Base-by-base conservation (phyloP, 2,113 vertebrate species). In the Rhynchomys soricoides region DNA sequence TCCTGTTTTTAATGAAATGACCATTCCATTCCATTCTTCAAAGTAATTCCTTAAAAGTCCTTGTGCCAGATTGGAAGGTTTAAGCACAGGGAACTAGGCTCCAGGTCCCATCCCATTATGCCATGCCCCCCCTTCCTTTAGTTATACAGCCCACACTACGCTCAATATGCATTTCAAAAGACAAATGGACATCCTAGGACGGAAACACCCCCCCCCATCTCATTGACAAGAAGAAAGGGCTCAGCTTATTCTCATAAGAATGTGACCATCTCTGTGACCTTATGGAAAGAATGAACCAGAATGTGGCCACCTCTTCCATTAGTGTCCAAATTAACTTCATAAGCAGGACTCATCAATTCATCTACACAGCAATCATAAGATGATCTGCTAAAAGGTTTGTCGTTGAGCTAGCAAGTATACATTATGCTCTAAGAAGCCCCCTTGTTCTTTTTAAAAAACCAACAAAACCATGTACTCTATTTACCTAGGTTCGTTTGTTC, bases 41-140 rank as follows among this genome's bases (percentile, higher is more conserved):
- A 90, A 94, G 59, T 40, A 96, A 91, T 93, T 75, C 95, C 85
- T 90, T 71, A 81, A 88, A 97, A 94, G 59, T 52, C 50, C 83
- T 55, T 64, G 34, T 62, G 68, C 78, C 66, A 90, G 74, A 90
- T 55, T 52, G 45, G 82, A 95, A 91, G 83, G 91, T 40, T 48
- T 64, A 64, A 82, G 55, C 66, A 62, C 8, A 88, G 87, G 34
- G n/a, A 93, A 79, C 29, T 34, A 81, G 81, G 74, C 83, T 43
- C 50, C 45, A 82, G 78, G 74, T 10, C 50, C 68, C 78, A 96
- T 31, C 34, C 83, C 88, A 64, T 91, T 10, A 92, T 5, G 48
- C 40, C n/a, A 4, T 74, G 64, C n/a, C 71, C 17, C 19, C n/a
- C n/a, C 5, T 1, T 3, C 16, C 71, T 64, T 19, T 66, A 9